phyloP scores from a whole-genome alignment of 2,888 invertebrate species.

The Philopedon plagiatum region DNA sequence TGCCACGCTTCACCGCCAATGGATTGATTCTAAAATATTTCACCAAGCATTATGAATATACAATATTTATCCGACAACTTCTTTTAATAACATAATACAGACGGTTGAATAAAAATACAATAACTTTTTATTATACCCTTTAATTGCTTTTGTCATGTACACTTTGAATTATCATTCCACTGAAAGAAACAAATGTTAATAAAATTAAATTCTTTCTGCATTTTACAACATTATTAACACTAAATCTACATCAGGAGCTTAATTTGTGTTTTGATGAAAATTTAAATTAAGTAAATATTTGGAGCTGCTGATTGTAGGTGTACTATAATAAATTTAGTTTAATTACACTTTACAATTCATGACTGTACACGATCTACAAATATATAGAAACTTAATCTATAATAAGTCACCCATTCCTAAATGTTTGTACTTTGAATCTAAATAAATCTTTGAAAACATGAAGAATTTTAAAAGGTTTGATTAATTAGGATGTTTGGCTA shows the following conservation, averaged over 20 bases:
- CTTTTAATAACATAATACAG: no score
- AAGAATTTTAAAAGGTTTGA: neutral
- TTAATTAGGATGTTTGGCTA: neutral
- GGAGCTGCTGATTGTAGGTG: slow-evolving; percentile 2
- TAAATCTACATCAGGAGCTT: neutral
- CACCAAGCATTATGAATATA: no score
- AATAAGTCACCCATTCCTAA: slow-evolving; percentile 26
- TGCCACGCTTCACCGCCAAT: no score
- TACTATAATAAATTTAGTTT: slow-evolving; percentile 20
- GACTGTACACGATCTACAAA: slow-evolving; percentile 14
- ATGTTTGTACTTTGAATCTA: slow-evolving; percentile 11
- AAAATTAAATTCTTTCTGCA: neutral
- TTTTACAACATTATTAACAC: neutral
- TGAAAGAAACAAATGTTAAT: no score
- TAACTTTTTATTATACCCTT: no score
- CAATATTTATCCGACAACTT: no score
- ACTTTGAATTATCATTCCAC: no score
- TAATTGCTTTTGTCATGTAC: no score
- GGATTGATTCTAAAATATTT: no score
- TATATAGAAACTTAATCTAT: slow-evolving; percentile 33
- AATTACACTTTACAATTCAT: slow-evolving; percentile 27
- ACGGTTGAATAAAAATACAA: no score
- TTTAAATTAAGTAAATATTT: slow-evolving; percentile 26
- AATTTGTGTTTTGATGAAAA: slow-evolving; percentile 2
- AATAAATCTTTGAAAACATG: neutral